phyloP scores from a whole-genome alignment of 2,797 vertebrate genomes.

The Sebastes hopkinsi region DNA sequence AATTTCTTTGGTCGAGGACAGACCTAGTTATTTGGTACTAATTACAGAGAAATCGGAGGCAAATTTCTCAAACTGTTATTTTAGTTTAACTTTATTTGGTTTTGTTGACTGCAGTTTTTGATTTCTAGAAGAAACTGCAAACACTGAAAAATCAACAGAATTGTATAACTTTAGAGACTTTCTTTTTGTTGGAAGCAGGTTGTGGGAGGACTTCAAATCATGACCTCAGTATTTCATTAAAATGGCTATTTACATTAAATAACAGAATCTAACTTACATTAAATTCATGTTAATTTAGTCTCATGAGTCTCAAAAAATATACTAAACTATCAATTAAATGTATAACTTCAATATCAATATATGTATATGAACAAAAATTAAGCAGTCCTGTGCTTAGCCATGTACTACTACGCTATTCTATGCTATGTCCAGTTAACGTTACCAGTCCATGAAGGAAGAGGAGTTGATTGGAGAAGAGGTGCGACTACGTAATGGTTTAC shows the following conservation, averaged over 20 bases:
- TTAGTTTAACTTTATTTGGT: background rate
- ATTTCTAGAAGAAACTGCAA: background rate
- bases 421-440: too few species aligned
- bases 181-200: background rate
- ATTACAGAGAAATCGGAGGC: background rate
- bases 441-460: too few species aligned
- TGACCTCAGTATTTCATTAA: background rate
- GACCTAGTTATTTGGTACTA: background rate
- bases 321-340: too few species aligned
- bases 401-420: too few species aligned
- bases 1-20: too few species aligned
- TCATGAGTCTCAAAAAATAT: too few species aligned
- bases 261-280: background rate
- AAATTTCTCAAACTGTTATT: background rate
- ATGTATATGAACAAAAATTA: background rate
- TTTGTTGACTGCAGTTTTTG: background rate
- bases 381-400: too few species aligned
- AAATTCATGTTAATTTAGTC: too few species aligned
- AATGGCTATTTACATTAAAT: background rate
- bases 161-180: background rate
- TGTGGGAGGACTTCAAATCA: background rate
- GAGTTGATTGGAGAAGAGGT: background rate
- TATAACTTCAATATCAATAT: background rate
- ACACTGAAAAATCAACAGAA: background rate
- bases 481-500: background rate